phyloP scores from a whole-genome alignment of 2,888 invertebrate genomes.

The Sphaeridia pumilis region DNA sequence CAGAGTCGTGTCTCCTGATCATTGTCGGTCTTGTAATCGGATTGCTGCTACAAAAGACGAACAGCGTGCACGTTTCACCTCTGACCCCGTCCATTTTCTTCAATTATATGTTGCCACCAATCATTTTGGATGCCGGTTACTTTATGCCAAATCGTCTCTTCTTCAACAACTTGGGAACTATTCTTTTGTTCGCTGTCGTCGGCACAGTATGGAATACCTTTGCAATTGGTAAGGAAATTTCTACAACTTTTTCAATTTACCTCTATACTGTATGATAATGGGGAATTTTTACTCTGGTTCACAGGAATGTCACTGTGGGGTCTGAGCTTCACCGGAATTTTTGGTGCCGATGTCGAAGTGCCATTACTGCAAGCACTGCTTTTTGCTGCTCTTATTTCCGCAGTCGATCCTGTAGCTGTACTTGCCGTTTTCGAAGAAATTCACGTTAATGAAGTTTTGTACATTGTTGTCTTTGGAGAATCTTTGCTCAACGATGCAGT shows the following conservation, averaged over 20 bases:
- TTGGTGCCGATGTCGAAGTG: slow-evolving; percentile 58
- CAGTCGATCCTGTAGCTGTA: slow-evolving; percentile 95
- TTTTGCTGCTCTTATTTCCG: slow-evolving; percentile 85
- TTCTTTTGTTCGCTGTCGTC: slow-evolving; percentile 83
- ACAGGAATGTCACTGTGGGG: slow-evolving; percentile 75
- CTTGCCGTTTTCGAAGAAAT: slow-evolving; percentile 96
- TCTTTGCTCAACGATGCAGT: slow-evolving; percentile 96
- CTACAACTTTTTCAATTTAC: too few relatives aligned
- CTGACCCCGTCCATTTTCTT: slow-evolving; percentile 92
- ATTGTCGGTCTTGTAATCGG: slow-evolving; percentile 90
- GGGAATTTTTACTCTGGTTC: not conserved
- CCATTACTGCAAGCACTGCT: slow-evolving; percentile 74
- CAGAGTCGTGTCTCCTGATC: slow-evolving; percentile 93
- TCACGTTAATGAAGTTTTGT: slow-evolving; percentile 93
- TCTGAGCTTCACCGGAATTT: slow-evolving; percentile 67
- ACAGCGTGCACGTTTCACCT: slow-evolving; percentile 69
- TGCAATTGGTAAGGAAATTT: slow-evolving; percentile 61
- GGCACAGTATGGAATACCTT: slow-evolving; percentile 93
- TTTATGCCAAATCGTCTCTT: slow-evolving; percentile 97
- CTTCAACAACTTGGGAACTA: slow-evolving; percentile 95
- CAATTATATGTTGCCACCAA: slow-evolving; percentile 94
- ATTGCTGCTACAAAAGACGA: slow-evolving; percentile 62
- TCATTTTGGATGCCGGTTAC: slow-evolving; percentile 97
- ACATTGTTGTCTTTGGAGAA: slow-evolving; percentile 97
- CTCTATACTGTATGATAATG: not conserved